phyloP scores from a whole-genome alignment of 2,888 invertebrate genomes.

The Tinea semifulvella region DNA sequence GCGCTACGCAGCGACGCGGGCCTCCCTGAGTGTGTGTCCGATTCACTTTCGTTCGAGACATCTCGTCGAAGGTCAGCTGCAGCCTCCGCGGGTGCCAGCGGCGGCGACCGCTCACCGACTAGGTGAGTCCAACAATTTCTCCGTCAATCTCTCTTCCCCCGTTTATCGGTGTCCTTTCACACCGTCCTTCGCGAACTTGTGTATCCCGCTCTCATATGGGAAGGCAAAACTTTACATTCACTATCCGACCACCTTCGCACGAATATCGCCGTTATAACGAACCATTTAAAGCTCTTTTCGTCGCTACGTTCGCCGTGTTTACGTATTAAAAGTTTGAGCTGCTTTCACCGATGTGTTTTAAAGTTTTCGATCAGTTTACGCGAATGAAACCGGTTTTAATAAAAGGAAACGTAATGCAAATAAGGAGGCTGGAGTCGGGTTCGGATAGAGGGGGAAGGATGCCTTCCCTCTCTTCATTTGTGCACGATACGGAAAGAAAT shows the following conservation, averaged over 20 bases:
- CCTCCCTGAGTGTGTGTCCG: conserved; percentile 58
- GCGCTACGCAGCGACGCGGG: conserved; percentile 68
- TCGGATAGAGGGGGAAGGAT: conserved; percentile 34
- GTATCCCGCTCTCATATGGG: conserved; percentile 28
- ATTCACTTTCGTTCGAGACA: conserved; percentile 68
- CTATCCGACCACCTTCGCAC: conserved; percentile 30
- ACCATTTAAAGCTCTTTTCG: conserved; percentile 25
- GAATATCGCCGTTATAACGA: conserved; percentile 29
- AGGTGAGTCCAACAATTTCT: conserved; percentile 51
- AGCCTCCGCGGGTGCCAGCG: conserved; percentile 43
- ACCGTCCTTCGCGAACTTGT: conserved; percentile 38
- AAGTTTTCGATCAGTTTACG: neutral
- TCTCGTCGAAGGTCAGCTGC: conserved; percentile 39
- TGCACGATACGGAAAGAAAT: conserved; percentile 60
- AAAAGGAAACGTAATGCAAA: too few relatives aligned
- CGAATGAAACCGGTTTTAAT: conserved; percentile 32
- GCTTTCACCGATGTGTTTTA: conserved; percentile 27
- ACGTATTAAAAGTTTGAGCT: conserved; percentile 34
- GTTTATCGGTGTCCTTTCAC: conserved; percentile 38
- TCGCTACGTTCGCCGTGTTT: conserved; percentile 22
- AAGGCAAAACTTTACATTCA: conserved; percentile 41
- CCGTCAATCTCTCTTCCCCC: conserved; percentile 48
- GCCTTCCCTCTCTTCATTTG: conserved; percentile 53
- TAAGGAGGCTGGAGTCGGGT: neutral
- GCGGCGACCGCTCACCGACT: conserved; percentile 57